phyloP scores from a whole-genome alignment of 2,888 invertebrate species.

The Lymantria dispar region DNA sequence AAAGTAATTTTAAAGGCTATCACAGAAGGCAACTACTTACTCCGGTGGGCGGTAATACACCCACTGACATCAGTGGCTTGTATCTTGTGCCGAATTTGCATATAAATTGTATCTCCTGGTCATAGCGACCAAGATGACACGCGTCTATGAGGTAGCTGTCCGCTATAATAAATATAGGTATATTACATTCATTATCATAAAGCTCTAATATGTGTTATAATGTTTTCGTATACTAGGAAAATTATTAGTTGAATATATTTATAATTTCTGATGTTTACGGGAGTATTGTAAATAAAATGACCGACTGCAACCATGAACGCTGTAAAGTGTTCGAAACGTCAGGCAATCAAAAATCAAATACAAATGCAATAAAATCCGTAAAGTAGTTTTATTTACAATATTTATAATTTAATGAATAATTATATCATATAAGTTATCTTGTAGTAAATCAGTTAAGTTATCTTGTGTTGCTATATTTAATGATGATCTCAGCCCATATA shows the following conservation, averaged over 20 bases:
- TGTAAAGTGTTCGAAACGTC: too few species aligned
- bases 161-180: conserved; percentile 39
- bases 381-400: too few species aligned
- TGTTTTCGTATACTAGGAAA: not conserved
- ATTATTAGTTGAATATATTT: not conserved
- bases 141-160: conserved; percentile 55
- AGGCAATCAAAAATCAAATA: too few species aligned
- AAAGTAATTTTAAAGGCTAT: conserved; percentile 74
- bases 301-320: too few species aligned
- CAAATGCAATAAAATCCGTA: too few species aligned
- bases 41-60: conserved; percentile 31
- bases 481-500: too few species aligned
- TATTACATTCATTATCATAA: conserved; percentile 44
- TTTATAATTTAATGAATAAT: not conserved
- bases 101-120: conserved; percentile 83
- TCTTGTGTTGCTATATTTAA: too few species aligned
- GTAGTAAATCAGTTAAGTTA: too few species aligned
- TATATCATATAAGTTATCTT: too few species aligned
- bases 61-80: conserved; percentile 66
- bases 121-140: conserved; percentile 75
- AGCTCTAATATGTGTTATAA: conserved; percentile 4
- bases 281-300: too few species aligned
- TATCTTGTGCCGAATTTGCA: conserved; percentile 78
- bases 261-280: not conserved
- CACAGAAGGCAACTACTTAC: conserved; percentile 51